Evolutionary conservation across 1,140 invertebrate species (phyloP).

Genomic region (Ceratosolen solmsi): DNA sequence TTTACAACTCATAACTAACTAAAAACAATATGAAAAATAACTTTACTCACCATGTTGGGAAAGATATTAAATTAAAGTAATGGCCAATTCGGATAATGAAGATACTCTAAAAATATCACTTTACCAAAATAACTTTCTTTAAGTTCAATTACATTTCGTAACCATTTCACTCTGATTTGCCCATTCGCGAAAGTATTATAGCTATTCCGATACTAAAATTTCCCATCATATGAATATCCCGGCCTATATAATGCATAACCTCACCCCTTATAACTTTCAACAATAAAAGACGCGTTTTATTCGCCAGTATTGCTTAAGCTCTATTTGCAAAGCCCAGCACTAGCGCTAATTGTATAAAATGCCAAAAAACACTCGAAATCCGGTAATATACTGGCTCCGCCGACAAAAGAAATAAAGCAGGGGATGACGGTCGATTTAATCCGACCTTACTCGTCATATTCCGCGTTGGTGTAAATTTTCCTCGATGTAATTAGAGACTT

Average conservation of each 20-base stretch:
- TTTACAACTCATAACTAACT: background rate
- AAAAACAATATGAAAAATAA: background rate
- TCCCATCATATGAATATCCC: slow-evolving; percentile 8
- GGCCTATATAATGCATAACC: background rate
- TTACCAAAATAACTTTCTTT: background rate
- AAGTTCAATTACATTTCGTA: slow-evolving; percentile 17
- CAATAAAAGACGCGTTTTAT: slow-evolving; percentile 24
- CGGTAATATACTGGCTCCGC: background rate
- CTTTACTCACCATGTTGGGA: background rate
- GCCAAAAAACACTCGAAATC: slow-evolving; percentile 18
- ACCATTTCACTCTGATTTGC: slow-evolving; percentile 20
- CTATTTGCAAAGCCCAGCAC: background rate
- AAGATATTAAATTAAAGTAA: background rate
- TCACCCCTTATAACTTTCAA: background rate
- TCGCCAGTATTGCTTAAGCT: background rate
- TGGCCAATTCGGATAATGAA: background rate
- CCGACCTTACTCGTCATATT: slow-evolving; percentile 11
- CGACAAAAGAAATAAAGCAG: slow-evolving; percentile 15
- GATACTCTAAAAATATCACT: slow-evolving; percentile 16
- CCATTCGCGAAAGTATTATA: slow-evolving; percentile 19
- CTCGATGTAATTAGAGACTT: slow-evolving; percentile 23
- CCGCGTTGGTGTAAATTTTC: slow-evolving; percentile 19
- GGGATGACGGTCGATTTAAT: background rate
- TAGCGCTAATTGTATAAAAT: slow-evolving; percentile 25
- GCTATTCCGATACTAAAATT: slow-evolving; percentile 29